A percentile compares a stretch with the other conserved stretches of the same genome.
Evolutionary conservation across 2,888 invertebrate genomes (phyloP).

Genomic region (Tholera decimalis): DNA sequence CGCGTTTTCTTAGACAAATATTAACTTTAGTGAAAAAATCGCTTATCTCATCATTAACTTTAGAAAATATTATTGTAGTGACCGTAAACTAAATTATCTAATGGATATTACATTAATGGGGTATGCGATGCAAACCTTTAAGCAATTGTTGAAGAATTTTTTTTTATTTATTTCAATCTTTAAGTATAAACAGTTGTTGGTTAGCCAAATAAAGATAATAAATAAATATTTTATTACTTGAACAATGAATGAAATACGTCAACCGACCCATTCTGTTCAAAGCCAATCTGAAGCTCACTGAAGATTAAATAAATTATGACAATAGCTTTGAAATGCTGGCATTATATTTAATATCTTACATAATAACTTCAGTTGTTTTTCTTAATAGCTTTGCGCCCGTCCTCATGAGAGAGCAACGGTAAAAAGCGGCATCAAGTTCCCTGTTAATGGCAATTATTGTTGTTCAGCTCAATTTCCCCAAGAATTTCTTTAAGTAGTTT

Average conservation of each 20-base stretch:
- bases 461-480: constrained; percentile 18
- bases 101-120: too few species aligned
- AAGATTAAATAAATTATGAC: constrained; percentile 41
- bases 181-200: too few species aligned
- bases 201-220: too few species aligned
- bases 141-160: too few species aligned
- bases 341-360: constrained; percentile 61
- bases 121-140: too few species aligned
- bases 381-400: constrained; percentile 56
- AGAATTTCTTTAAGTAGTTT: constrained; percentile 10
- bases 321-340: constrained; percentile 47
- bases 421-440: constrained; percentile 25
- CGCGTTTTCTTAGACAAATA: constrained; percentile 8
- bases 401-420: constrained; percentile 20
- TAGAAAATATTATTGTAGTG: not conserved
- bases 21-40: constrained; percentile 1
- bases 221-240: constrained; percentile 30
- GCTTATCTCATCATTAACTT: not conserved
- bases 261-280: constrained; percentile 9
- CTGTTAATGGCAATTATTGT: constrained; percentile 36
- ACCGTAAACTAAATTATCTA: constrained; percentile 2
- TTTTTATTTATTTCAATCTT: too few species aligned
- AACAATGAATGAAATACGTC: constrained; percentile 8
- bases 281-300: constrained; percentile 33
- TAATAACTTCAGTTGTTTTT: constrained; percentile 61